Evolutionary conservation across 2,888 invertebrate genomes (phyloP).

Genomic region (Phengaris alcon): DNA sequence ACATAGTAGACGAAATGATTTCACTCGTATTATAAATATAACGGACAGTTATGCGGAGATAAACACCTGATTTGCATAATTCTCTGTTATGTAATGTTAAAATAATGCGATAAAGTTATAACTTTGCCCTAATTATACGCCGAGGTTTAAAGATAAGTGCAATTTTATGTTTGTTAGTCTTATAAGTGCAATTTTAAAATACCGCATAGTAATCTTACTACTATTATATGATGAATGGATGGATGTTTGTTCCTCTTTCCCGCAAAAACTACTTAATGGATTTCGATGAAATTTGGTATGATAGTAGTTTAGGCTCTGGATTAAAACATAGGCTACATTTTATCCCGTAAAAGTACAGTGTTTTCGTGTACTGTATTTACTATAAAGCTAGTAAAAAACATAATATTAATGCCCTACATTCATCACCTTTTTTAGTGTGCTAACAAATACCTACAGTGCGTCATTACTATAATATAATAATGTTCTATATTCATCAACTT

Average conservation of each 20-base stretch:
- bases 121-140: not conserved
- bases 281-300: no score
- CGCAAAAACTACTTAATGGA: no score
- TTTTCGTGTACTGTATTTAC: no score
- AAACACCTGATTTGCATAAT: conserved; percentile 19
- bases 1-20: not conserved
- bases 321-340: no score
- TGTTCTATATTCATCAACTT: not conserved
- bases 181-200: not conserved
- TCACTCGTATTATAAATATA: conserved; percentile 9
- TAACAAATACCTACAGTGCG: not conserved
- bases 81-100: conserved; percentile 16
- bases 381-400: not conserved
- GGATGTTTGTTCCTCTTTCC: no score
- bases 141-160: not conserved
- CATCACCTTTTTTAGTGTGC: not conserved
- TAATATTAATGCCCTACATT: not conserved
- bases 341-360: no score
- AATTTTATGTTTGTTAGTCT: not conserved
- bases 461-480: not conserved
- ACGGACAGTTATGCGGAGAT: conserved; percentile 12
- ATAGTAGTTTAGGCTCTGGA: no score
- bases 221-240: no score
- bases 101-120: not conserved
- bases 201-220: no score